phyloP scores from a whole-genome alignment of 2,797 vertebrate species.

The Oreochromis grahami region DNA sequence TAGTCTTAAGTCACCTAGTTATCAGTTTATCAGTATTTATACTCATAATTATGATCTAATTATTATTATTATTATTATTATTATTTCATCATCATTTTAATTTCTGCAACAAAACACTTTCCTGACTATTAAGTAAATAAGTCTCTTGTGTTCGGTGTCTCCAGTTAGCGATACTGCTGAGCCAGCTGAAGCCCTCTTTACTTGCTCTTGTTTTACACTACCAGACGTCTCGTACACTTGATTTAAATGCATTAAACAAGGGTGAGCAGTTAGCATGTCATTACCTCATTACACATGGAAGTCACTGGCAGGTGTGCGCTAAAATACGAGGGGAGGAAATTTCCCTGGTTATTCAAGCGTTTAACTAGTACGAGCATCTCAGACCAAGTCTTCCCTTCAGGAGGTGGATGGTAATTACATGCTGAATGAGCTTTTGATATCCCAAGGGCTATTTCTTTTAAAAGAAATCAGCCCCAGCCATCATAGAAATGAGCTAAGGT shows the following conservation, averaged over 20 bases:
- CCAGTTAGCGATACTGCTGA: neutral
- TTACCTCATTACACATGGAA: neutral
- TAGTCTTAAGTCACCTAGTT: neutral
- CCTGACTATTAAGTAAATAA: accelerated
- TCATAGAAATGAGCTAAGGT: conserved; percentile 44
- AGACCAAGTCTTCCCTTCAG: conserved; percentile 25
- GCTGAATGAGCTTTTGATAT: conserved; percentile 33
- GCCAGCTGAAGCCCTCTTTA: neutral
- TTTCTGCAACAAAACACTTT: neutral
- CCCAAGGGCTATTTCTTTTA: neutral
- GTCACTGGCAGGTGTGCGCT: neutral
- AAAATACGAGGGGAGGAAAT: neutral
- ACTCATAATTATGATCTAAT: neutral
- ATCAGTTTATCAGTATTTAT: neutral
- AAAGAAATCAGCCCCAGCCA: conserved; percentile 27
- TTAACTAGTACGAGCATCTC: conserved; percentile 38
- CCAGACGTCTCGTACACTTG: neutral
- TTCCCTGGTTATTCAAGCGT: conserved; percentile 21
- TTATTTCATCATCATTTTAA: neutral
- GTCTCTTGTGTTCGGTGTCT: neutral
- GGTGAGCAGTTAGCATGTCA: neutral
- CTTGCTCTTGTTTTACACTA: neutral
- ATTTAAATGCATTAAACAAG: neutral
- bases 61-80: neutral
- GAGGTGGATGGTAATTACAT: conserved; percentile 53